Conservation (phyloP, 1,140 invertebrate genomes). For the Papilio glaucus region DNA sequence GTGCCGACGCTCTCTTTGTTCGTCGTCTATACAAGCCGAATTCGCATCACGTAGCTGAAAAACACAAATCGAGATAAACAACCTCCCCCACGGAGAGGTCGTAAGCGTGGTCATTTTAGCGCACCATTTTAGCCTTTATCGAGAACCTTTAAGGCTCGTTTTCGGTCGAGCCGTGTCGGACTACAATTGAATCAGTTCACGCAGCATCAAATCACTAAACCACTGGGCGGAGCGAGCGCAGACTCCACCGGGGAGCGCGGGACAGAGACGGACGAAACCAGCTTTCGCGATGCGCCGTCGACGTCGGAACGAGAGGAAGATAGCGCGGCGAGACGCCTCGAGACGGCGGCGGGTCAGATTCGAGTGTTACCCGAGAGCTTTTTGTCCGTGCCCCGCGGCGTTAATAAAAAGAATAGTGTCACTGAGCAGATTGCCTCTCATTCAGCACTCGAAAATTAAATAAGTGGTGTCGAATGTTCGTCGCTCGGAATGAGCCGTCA, state of each 20-base stretch:
- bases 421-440: conserved; percentile 80
- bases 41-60: conserved; percentile 81
- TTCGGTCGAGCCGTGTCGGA: conserved; percentile 58
- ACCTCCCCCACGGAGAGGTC: conserved; percentile 74
- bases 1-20: conserved; percentile 65
- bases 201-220: conserved; percentile 84
- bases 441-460: conserved; percentile 81
- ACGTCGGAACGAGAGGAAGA: conserved; percentile 62
- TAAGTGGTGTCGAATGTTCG: conserved; percentile 76
- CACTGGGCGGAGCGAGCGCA: conserved; percentile 80
- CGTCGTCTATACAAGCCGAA: conserved; percentile 79
- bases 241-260: conserved; percentile 72
- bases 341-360: conserved; percentile 68
- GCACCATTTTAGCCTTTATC: conserved; percentile 79
- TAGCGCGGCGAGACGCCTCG: conserved; percentile 63
- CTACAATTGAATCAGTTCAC: conserved; percentile 83
- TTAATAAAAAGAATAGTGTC: conserved; percentile 80
- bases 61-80: conserved; percentile 81
- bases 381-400: conserved; percentile 73
- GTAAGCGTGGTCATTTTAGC: conserved; percentile 75
- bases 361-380: conserved; percentile 73
- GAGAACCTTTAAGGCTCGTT: conserved; percentile 69
- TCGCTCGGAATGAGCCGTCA: conserved; percentile 68
- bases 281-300: conserved; percentile 47
- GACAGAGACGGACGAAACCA: conserved; percentile 68